These are phyloP conservation scores for Enteromius anoplus DNA, from an alignment of 2,797 vertebrate genomes.

Conservation along the genomic window DNA sequence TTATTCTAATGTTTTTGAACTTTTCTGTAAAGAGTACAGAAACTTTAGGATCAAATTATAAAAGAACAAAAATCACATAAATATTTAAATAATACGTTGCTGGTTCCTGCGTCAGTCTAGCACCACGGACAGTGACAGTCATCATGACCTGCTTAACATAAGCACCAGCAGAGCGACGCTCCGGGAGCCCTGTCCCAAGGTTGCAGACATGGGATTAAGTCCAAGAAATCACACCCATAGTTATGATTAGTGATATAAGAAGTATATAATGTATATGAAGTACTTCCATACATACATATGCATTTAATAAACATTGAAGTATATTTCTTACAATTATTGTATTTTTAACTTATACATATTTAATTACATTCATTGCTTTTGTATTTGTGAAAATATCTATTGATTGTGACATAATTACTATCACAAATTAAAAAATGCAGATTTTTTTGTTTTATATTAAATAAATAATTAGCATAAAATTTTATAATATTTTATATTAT, in stretches of 20 bases:
- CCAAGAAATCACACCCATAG: neutral
- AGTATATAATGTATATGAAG: neutral
- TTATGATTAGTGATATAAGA: neutral
- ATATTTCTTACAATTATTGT: too few relatives aligned
- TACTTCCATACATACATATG: neutral
- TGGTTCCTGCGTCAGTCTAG: slow-evolving; percentile 38
- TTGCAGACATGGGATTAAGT: slow-evolving; percentile 14
- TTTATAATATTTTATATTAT: too few relatives aligned
- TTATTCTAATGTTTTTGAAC: neutral
- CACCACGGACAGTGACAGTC: slow-evolving; percentile 30
- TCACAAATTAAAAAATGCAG: too few relatives aligned
- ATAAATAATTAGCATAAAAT: too few relatives aligned
- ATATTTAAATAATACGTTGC: neutral
- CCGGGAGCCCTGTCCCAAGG: neutral
- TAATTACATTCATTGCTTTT: too few relatives aligned
- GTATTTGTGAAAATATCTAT: too few relatives aligned
- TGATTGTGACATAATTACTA: too few relatives aligned
- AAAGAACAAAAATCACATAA: neutral
- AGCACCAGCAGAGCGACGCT: neutral
- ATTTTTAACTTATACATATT: too few relatives aligned
- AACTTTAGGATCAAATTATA: neutral
- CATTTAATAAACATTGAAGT: neutral
- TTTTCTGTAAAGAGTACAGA: neutral
- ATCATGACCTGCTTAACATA: slow-evolving; percentile 26
- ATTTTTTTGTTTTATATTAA: too few relatives aligned